Conservation (phyloP, 2,797 vertebrate genomes). For the Tragopan temminckii region DNA sequence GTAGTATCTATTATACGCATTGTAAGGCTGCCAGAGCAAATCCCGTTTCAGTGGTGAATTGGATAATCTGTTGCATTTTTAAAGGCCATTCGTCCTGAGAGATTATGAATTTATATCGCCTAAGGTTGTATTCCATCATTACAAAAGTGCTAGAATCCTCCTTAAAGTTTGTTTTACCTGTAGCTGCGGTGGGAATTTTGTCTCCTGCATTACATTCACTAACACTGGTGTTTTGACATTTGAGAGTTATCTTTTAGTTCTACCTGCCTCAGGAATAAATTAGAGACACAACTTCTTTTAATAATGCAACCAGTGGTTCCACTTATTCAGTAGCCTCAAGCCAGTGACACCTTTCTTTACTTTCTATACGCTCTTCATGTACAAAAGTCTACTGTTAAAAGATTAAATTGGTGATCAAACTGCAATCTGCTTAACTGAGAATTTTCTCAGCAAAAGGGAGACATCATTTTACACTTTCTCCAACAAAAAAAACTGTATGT, state of each 20-base stretch:
- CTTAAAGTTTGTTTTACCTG: slow-evolving; percentile 83
- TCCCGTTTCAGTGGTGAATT: slow-evolving; percentile 64
- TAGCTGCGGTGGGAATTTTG: slow-evolving; percentile 78
- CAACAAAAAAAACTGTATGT: neutral
- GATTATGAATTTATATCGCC: slow-evolving; percentile 81
- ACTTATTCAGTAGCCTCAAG: slow-evolving; percentile 69
- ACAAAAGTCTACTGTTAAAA: slow-evolving; percentile 51
- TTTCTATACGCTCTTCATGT: neutral
- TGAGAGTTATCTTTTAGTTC: slow-evolving; percentile 74
- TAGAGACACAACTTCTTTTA: slow-evolving; percentile 76
- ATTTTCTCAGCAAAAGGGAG: slow-evolving; percentile 28
- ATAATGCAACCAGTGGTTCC: slow-evolving; percentile 73
- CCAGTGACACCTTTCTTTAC: slow-evolving; percentile 66
- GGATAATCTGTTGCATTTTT: slow-evolving; percentile 78
- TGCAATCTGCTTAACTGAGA: slow-evolving; percentile 16
- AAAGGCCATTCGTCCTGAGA: slow-evolving; percentile 80
- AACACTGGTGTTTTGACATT: slow-evolving; percentile 76
- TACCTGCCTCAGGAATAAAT: slow-evolving; percentile 75
- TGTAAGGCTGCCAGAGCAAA: slow-evolving; percentile 65
- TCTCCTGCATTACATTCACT: slow-evolving; percentile 77
- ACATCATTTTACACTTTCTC: neutral
- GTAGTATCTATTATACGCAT: neutral
- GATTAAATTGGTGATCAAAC: slow-evolving; percentile 61
- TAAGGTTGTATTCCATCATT: slow-evolving; percentile 81
- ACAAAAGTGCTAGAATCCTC: slow-evolving; percentile 78